Evolutionary conservation across 2,888 invertebrate genomes (phyloP), one percentile per base, ranked within the genome.

Genomic region (Apotomis capreana): DNA sequence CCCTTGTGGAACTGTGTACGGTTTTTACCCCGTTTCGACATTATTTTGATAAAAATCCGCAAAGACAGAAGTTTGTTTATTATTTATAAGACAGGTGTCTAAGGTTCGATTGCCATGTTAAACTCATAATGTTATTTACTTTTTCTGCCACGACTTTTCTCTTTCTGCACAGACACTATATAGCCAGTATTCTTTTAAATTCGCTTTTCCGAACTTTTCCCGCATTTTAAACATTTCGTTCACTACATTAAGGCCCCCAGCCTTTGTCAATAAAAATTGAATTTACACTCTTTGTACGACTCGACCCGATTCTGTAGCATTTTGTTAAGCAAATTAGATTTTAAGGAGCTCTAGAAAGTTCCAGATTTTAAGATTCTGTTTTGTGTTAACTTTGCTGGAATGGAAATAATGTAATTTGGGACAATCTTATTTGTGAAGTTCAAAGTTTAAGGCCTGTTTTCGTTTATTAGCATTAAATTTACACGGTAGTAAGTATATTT

Each of bases 181-280:
- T 49, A 9, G 49, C 49, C 12, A 8, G 51, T 26, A 46, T 51
- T 63, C 8, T 61, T 61, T 71, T 69, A 72, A 76, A 75, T 58
- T 74, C 68, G 73, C 70, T 76, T 70, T 70, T 60, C 71, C 73
- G 68, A 78, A 78, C 75, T 79, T 79, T 75, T 75, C 75, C 74
- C 74, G 77, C 76, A 79, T 79, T 77, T 76, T 69, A 67, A 74
- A 59, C 73, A 76, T 74, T 61, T 69, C 73, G 73, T 75, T 67
- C 63, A 52, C 73, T 75, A 75, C 79, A 78, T 80, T 78, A 76
- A 76, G 58, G n/a, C 51, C 44, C 15, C 8, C 59, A 63, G 68
- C 62, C 63, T 72, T 72, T 72, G 72, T 72, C 52, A 13, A 68
- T 72, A 72, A 68, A 68, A 72, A 68, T 68, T 62, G 62, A 68